Base-by-base conservation (phyloP, 2,113 vertebrate species). In the Solea senegalensis region DNA sequence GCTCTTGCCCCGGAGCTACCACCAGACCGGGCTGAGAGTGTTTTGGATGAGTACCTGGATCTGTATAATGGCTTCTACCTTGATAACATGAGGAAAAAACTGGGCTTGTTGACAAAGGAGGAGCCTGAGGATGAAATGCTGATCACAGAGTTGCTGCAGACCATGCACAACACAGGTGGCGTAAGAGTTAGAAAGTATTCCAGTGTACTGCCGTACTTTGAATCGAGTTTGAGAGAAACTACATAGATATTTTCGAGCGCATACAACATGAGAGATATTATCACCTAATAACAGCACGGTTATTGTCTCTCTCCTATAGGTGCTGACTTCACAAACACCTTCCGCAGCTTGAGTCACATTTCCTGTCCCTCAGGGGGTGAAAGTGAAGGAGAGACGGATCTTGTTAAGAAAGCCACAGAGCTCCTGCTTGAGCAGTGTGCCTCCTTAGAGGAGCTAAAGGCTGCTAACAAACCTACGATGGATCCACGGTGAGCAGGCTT, bases 281-380 rank as follows among this genome's bases (percentile, higher is more conserved):
- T 56, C 51, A 8, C 10, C 9, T 27, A 13, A 14, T 48, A 13
- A 12, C 9, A 27, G 0, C 0, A 45, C 5, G 14, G 3, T 16
- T 43, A 5, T 34, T 43, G 12, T 63, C 8, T 57, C 16, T 21
- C 21, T 21, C 80, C 15, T 16, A 39, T 85, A 99, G 98, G 97
- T 50, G 95, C 96, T 0, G 98, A 99, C 84, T 99, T 99, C 86
- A 98, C 97, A 27, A 99, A 99, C 90, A 94, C 94, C 10, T 99
- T 99, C 90, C 93, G 82, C 56, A 88, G 93, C 74, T 91, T 99
- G 82, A 96, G 95, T 87, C 92, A 93, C 56, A 96, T 96, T 79
- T 90, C 92, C 1, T 90, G 85, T 67, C 91, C 92, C 12, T 43
- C 57, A 0, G 88, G 85, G 13, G 80, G 58, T 44, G 82, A 85